Conservation (phyloP, 2,113 vertebrate genomes). For the Helogale parvula region DNA sequence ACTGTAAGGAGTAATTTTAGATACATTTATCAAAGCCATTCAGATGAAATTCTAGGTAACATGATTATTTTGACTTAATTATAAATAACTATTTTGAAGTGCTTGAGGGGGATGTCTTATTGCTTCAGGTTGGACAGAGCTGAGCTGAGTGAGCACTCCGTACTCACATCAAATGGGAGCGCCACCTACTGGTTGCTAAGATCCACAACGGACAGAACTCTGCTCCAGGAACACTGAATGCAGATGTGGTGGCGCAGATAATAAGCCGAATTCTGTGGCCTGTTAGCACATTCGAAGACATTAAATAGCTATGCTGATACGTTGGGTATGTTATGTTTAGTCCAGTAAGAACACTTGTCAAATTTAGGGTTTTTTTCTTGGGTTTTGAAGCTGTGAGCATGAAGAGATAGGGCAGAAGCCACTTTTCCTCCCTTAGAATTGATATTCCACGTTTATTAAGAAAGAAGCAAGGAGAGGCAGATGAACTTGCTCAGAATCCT, state of each 20-base stretch:
- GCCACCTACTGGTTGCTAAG: slow-evolving; percentile 36
- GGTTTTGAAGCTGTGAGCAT: not conserved
- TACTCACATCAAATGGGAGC: not conserved
- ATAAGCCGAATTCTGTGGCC: not conserved
- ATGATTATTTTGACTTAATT: not conserved
- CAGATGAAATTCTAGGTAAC: not conserved
- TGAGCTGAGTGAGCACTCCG: not conserved
- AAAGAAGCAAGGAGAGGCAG: not conserved
- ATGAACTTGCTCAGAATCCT: not conserved
- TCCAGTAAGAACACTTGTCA: not conserved
- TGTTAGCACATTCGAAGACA: not conserved
- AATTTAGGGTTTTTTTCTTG: not conserved
- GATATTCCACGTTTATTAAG: not conserved
- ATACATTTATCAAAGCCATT: not conserved
- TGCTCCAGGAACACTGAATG: not conserved
- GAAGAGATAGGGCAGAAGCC: not conserved
- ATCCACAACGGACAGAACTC: not conserved
- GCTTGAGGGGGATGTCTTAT: not conserved
- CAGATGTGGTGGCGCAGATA: not conserved
- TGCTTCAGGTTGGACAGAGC: not conserved
- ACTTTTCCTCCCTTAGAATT: not conserved
- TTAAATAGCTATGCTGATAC: not conserved
- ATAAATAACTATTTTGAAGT: slow-evolving; percentile 4
- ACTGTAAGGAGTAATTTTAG: not conserved
- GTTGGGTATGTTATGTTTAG: not conserved